Evolutionary conservation across 2,113 vertebrate genomes (phyloP).

Genomic region (Brachirus orientalis): DNA sequence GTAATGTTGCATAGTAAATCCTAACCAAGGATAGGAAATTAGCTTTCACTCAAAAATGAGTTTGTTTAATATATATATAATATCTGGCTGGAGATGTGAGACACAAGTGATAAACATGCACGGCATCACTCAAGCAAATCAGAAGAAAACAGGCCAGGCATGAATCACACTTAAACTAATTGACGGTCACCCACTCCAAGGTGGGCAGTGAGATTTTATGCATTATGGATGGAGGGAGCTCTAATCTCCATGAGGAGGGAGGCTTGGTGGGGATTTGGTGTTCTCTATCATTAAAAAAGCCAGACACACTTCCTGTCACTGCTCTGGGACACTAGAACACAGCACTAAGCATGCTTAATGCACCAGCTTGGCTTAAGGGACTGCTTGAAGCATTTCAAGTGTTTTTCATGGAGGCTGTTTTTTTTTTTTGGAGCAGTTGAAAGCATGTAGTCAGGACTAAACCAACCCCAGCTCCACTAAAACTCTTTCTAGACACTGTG

Average conservation of each 20-base stretch:
- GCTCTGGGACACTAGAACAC: constrained; percentile 22
- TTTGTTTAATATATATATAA: no score
- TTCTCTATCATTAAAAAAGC: constrained; percentile 21
- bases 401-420: constrained; percentile 9
- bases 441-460: background rate
- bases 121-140: constrained; percentile 6
- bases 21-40: no score
- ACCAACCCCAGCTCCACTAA: background rate
- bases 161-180: constrained; percentile 38
- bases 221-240: constrained; percentile 36
- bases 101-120: constrained; percentile 9
- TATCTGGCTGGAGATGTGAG: background rate
- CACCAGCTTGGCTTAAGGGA: background rate
- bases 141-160: background rate
- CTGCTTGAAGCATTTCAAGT: constrained; percentile 9
- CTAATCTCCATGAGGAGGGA: constrained; percentile 30
- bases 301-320: constrained; percentile 33
- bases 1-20: no score
- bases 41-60: no score
- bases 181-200: constrained; percentile 41
- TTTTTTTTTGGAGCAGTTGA: background rate
- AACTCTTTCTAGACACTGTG: no score
- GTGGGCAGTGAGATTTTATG: constrained; percentile 38
- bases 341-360: constrained; percentile 40
- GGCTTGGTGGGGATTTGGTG: constrained; percentile 30